Conservation (phyloP, 2,888 invertebrate genomes). For the Tiphia femorata region DNA sequence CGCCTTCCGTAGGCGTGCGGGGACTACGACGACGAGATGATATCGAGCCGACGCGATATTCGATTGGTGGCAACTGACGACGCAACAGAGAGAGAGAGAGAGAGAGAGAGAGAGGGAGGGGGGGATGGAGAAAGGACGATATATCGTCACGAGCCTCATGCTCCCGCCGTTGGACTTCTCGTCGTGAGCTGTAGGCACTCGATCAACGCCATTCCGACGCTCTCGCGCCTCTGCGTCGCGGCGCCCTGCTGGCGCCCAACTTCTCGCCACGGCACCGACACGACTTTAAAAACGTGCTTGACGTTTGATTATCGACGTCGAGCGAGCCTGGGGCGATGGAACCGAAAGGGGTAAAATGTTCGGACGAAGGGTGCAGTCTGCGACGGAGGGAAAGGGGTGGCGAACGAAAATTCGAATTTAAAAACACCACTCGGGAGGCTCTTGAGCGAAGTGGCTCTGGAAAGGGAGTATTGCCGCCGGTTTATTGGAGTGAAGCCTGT, state of each 20-base stretch:
- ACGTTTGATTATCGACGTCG: not conserved
- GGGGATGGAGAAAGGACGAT: not conserved
- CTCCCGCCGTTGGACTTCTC: too few relatives aligned
- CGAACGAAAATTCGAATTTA: constrained; percentile 17
- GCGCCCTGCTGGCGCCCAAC: too few relatives aligned
- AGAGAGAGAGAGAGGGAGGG: not conserved
- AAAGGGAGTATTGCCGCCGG: too few relatives aligned
- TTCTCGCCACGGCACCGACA: too few relatives aligned
- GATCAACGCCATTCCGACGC: not conserved
- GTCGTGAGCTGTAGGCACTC: too few relatives aligned
- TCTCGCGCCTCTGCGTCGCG: too few relatives aligned
- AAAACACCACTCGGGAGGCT: constrained; percentile 18
- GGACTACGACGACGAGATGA: not conserved
- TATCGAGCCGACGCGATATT: too few relatives aligned
- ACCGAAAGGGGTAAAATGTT: too few relatives aligned
- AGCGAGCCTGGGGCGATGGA: too few relatives aligned
- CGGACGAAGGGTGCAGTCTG: too few relatives aligned
- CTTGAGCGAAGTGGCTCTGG: constrained; percentile 8
- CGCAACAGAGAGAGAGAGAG: not conserved
- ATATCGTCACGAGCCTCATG: too few relatives aligned
- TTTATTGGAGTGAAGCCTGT: constrained; percentile 20
- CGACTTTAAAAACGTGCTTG: not conserved
- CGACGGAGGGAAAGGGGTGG: not conserved
- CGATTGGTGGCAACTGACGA: too few relatives aligned
- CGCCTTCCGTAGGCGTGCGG: not conserved